phyloP scores from a whole-genome alignment of 2,888 invertebrate species.

The Crematogaster levior region DNA sequence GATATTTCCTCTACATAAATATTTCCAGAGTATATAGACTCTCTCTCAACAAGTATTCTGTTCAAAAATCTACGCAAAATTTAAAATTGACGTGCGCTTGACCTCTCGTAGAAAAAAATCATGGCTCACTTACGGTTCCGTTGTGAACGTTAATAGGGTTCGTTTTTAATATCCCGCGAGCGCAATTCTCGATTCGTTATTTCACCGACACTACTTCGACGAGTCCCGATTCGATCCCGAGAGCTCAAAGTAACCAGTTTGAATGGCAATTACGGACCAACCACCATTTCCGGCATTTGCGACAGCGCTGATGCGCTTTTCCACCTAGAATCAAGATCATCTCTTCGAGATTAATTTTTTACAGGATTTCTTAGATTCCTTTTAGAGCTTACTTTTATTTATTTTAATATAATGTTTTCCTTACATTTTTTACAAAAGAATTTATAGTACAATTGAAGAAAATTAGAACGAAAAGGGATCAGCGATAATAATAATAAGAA shows the following conservation, averaged over 20 bases:
- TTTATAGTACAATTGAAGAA: background rate
- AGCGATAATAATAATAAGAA: background rate
- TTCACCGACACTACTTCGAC: background rate
- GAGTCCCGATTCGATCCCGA: constrained; percentile 13
- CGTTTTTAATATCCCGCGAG: constrained; percentile 42
- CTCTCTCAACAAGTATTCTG: background rate
- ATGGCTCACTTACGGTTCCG: background rate
- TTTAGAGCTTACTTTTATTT: background rate
- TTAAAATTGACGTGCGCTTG: background rate
- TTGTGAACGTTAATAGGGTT: constrained; percentile 26
- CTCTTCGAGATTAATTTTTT: background rate
- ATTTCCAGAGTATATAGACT: background rate
- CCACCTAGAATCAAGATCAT: background rate
- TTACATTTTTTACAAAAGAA: background rate
- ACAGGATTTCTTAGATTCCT: background rate
- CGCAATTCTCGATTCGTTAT: constrained; percentile 33
- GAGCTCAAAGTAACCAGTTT: constrained; percentile 59
- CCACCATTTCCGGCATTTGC: constrained; percentile 59
- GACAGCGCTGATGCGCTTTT: constrained; percentile 22
- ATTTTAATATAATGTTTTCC: background rate
- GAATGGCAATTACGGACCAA: constrained; percentile 58
- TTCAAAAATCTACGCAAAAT: constrained; percentile 21
- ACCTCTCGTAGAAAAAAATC: constrained; percentile 5
- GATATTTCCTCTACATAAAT: background rate
- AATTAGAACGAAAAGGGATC: background rate